phyloP scores from a whole-genome alignment of 2,888 invertebrate genomes.

The Cataglyphis rosenhaueri region DNA sequence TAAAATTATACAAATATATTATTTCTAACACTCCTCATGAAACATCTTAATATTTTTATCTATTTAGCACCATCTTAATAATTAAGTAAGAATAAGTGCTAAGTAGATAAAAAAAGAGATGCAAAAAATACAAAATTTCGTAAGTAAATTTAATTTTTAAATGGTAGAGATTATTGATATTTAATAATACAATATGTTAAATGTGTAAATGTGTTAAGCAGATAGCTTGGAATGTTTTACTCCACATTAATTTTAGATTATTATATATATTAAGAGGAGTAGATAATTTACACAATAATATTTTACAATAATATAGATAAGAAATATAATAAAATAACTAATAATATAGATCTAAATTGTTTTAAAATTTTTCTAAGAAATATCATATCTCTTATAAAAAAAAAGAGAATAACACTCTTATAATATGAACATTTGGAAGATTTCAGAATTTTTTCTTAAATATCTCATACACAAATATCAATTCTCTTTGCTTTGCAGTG shows the following conservation, averaged over 20 bases:
- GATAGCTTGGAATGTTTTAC: slow-evolving; percentile 35
- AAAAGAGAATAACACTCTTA: not conserved
- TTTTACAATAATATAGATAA: slow-evolving; percentile 18
- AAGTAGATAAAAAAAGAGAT: not conserved
- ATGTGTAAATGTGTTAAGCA: slow-evolving; percentile 14
- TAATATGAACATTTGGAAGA: slow-evolving; percentile 16
- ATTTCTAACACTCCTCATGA: slow-evolving; percentile 8
- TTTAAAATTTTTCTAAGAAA: not conserved
- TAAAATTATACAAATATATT: slow-evolving; percentile 23
- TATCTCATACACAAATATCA: slow-evolving; percentile 14
- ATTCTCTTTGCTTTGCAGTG: not conserved
- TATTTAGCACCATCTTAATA: not conserved
- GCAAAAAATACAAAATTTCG: not conserved
- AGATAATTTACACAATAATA: slow-evolving; percentile 19
- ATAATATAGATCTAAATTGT: not conserved
- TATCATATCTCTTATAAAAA: not conserved
- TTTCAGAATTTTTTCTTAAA: slow-evolving; percentile 1
- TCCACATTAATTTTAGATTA: slow-evolving; percentile 34
- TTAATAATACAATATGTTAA: not conserved
- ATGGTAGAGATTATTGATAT: slow-evolving; percentile 15
- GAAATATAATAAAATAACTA: slow-evolving; percentile 16
- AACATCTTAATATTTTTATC: not conserved
- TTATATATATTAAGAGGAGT: slow-evolving; percentile 51
- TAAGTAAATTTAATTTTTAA: slow-evolving; percentile 4
- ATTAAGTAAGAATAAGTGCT: not conserved